Percentiles rank a stretch among this genome's conserved stretches.
Evolutionary conservation across 2,113 vertebrate species (phyloP).

Genomic region (Trichechus manatus): DNA sequence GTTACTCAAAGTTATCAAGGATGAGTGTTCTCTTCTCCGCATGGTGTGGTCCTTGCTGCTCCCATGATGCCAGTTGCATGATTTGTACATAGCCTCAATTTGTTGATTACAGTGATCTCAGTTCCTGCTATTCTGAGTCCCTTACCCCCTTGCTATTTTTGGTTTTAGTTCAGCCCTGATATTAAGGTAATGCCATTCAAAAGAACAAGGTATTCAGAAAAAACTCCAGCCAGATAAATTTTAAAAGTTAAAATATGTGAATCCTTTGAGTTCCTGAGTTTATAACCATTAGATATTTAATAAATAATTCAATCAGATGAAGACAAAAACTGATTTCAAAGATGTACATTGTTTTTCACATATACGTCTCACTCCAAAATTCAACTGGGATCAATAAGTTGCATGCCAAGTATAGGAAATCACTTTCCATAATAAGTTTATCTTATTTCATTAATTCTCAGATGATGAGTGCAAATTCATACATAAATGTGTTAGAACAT

Average conservation of each 20-base stretch:
- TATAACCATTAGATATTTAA: constrained; percentile 75
- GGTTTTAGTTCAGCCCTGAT: constrained; percentile 74
- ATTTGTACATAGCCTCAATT: constrained; percentile 83
- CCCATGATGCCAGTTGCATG: constrained; percentile 82
- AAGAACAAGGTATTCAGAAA: constrained; percentile 77
- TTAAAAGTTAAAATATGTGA: constrained; percentile 30
- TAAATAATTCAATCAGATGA: constrained; percentile 69
- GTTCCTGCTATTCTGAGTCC: constrained; percentile 75
- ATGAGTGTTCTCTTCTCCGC: constrained; percentile 84
- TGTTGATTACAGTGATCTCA: constrained; percentile 80
- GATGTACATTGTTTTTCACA: constrained; percentile 20
- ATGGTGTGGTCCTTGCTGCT: constrained; percentile 81
- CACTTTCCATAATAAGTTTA: constrained; percentile 52
- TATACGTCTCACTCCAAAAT: constrained; percentile 63
- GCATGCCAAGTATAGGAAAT: constrained; percentile 62
- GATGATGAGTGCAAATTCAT: not conserved
- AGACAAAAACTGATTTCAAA: constrained; percentile 61
- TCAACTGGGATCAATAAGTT: constrained; percentile 73
- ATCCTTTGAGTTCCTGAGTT: constrained; percentile 54
- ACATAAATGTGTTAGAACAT: not conserved
- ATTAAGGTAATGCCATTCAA: constrained; percentile 76
- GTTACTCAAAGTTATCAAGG: constrained; percentile 84
- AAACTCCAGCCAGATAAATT: constrained; percentile 57
- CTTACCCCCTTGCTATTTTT: constrained; percentile 81
- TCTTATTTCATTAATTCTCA: constrained; percentile 70